Base-by-base conservation (phyloP, 1,140 invertebrate genomes). In the Heliothis subflexa region DNA sequence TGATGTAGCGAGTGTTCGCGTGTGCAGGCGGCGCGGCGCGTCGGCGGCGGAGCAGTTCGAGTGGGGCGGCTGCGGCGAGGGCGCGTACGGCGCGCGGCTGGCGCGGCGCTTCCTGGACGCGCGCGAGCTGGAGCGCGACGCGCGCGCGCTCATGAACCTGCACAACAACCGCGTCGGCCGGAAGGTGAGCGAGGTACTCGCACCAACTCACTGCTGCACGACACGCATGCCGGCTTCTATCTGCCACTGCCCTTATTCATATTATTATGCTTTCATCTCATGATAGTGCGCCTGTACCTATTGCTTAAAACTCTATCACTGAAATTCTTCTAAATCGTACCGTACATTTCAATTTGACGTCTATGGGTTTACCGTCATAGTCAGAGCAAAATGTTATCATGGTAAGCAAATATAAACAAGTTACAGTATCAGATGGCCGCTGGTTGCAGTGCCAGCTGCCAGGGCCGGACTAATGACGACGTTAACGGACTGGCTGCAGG, bases 141-240 rank as follows among this genome's bases (percentile, higher is more conserved):
- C 97, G 3, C 95, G 98, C 47, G 97, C 97, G 70, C 94, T 99
- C 80, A 99, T 99, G 98, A 99, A 99, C 95, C 95, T 99, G 45
- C 99, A 99, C 93, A 99, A 99, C 93, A 99, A 99, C 95, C 96
- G 97, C 87, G 98, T 98, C 28, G 99, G 98, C 62, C 95, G 98
- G 94, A 98, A 98, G 97, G 98, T 99, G 85, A 88, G 92, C 86
- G 89, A 92, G 90, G 90, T 90, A 90, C 78, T 33, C 16, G 10
- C 64, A 59, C 71, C 11, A 21, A 2, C 18, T 21, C 25, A 59
- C 54, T 11, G 3, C 3, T 7, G 7, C 33, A 33, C 33, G 33
- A 1, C 33, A 3, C 33, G 7, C 33, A 25, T 25, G n/a, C 13
- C 13, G 9, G 70, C 64, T 25, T 14, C 47, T 25, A 14, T 33